These are phyloP conservation scores for Tolypeutes matacus DNA, from an alignment of 2,797 vertebrate genomes.

Conservation along the genomic window DNA sequence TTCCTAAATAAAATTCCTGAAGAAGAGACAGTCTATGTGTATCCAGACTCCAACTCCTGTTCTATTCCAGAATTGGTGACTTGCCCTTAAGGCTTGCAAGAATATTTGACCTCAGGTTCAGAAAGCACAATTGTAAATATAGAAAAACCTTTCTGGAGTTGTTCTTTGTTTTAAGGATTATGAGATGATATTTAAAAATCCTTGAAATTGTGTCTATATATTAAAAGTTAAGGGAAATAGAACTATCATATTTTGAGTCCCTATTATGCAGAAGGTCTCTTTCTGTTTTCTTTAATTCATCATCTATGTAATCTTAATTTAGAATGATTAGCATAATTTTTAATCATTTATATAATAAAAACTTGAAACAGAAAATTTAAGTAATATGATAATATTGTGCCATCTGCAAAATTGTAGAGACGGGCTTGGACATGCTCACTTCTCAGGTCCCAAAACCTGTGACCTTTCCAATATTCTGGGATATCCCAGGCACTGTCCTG, in stretches of 20 bases:
- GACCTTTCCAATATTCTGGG: not conserved
- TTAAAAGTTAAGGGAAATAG: not conserved
- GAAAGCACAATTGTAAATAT: not conserved
- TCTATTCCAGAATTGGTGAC: fast-evolving
- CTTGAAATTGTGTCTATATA: not conserved
- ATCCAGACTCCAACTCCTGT: not conserved
- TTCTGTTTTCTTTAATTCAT: not conserved
- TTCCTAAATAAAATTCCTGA: too few relatives aligned
- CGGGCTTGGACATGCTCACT: not conserved
- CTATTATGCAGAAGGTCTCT: not conserved
- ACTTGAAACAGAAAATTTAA: not conserved
- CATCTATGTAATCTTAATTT: not conserved
- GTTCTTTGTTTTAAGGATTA: not conserved
- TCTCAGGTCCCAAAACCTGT: not conserved
- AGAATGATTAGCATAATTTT: not conserved
- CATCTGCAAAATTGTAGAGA: not conserved
- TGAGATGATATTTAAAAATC: not conserved
- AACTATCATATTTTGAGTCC: not conserved
- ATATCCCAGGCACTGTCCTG: too few relatives aligned
- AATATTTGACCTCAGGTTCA: not conserved
- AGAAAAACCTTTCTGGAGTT: not conserved
- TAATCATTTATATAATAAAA: not conserved
- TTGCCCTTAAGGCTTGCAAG: not conserved
- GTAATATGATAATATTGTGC: too few relatives aligned
- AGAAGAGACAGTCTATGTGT: fast-evolving